Evolutionary conservation across 35 echinoderm and acorn worm species (phyloP).

Genomic region (Strongylocentrotus purpuratus): DNA sequence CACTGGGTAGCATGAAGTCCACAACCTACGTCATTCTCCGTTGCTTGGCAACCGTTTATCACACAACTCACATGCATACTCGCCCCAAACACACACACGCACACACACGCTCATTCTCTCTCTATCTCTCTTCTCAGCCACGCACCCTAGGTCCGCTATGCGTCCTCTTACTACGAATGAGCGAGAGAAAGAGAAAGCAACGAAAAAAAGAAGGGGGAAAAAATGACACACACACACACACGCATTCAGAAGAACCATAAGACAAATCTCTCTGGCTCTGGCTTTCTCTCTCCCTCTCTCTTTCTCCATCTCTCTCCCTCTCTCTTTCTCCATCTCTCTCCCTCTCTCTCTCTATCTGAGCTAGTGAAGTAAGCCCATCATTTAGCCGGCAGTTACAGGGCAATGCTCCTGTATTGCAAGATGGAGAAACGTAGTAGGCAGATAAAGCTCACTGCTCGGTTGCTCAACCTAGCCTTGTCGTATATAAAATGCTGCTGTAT

Average conservation of each 20-base stretch:
- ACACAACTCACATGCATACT: slow-evolving; percentile 45
- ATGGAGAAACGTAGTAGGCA: background rate
- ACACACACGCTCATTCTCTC: slow-evolving; percentile 15
- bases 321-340: slow-evolving; percentile 29
- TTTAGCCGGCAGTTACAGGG: background rate
- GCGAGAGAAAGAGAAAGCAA: background rate
- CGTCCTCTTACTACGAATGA: background rate
- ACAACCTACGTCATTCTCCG: slow-evolving; percentile 49
- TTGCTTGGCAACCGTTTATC: slow-evolving; percentile 49
- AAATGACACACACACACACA: slow-evolving; percentile 7
- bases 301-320: slow-evolving; percentile 24
- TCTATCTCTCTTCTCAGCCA: background rate
- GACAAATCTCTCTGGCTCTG: slow-evolving; percentile 28
- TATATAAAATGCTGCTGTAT: background rate
- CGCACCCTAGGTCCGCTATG: background rate
- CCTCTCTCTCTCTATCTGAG: slow-evolving; percentile 32
- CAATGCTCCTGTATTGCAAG: background rate
- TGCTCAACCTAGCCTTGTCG: background rate
- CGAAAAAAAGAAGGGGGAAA: background rate
- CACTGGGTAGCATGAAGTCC: slow-evolving; percentile 48
- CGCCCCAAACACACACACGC: slow-evolving; percentile 27
- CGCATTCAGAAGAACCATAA: background rate
- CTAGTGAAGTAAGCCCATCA: background rate
- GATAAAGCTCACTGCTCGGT: background rate
- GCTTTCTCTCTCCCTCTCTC: background rate